Evolutionary conservation across 2,797 vertebrate species (phyloP).

Genomic region (Protosalanx chinensis): DNA sequence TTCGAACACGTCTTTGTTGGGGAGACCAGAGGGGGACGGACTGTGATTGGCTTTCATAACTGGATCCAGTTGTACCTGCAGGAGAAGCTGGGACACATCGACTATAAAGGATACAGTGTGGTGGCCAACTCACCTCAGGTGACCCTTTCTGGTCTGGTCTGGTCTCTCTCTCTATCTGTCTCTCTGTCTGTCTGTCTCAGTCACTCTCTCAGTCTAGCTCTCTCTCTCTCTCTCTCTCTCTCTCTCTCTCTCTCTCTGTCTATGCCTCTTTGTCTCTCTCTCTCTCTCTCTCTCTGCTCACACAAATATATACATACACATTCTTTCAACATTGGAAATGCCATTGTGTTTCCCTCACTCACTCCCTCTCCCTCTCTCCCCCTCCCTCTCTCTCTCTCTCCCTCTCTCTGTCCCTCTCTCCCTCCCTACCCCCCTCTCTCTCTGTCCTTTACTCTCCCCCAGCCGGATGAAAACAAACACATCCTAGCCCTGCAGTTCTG

Average conservation of each 20-base stretch:
- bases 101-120: conserved; percentile 79
- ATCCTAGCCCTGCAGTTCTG: conserved; percentile 80
- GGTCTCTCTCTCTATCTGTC: neutral
- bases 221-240: neutral
- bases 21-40: conserved; percentile 75
- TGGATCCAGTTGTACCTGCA: conserved; percentile 84
- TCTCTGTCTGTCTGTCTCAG: neutral
- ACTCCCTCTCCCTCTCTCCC: neutral
- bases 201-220: neutral
- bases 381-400: neutral
- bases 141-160: conserved; percentile 1
- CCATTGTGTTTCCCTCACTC: neutral
- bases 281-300: neutral
- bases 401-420: neutral
- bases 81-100: conserved; percentile 79
- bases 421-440: neutral
- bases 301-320: neutral
- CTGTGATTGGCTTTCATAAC: conserved; percentile 81
- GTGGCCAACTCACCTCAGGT: conserved; percentile 70
- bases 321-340: neutral
- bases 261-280: neutral
- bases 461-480: conserved; percentile 80
- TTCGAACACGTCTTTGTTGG: conserved; percentile 83
- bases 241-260: neutral
- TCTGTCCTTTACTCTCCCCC: conserved; percentile 4